Base-by-base conservation (phyloP, 2,888 invertebrate species). In the Drosophila demipolita region DNA sequence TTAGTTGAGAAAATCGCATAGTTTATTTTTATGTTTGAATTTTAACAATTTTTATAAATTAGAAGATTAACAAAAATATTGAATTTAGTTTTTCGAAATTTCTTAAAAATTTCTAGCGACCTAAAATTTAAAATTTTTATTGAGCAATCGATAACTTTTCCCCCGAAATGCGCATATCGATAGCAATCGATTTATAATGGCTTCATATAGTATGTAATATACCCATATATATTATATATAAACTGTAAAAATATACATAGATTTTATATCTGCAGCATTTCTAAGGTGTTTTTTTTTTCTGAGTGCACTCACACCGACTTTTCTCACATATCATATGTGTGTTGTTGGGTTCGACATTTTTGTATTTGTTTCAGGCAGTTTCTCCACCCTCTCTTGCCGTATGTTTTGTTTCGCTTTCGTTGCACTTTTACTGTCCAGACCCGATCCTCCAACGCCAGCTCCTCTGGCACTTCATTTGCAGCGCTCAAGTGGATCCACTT, bases 401-500 rank as follows among this genome's bases (percentile, higher is more conserved):
- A 7, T 69, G 53, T 58, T 69, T 82, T 80, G 55, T 90, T 91
- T 87, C 80, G 89, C 90, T 87, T 83, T 91, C 87, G 91, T 77
- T 91, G 89, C 91, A 90, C 91, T 89, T 89, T 89, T 89, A 66
- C 85, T 90, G 89, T 78, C 38, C 49, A 36, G 55, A 60, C 57
- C 36, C 58, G 69, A 70, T 75, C 66, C 78, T 75, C 71, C 73
- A 64, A 58, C 73, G 9, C 17, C 53, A 26, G 26, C 32, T 81
- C 72, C 84, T 74, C 73, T 68, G 85, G 79, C 87, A 87, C 89
- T 90, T 90, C 89, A 91, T 90, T 90, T 90, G 85, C 90, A 78
- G 85, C 87, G 87, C 90, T 90, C 90, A 90, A 90, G 89, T 91
- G 91, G 89, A 89, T 91, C 89, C 89, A 90, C 89, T 90, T 90